Conservation (phyloP, 2,888 invertebrate species). For the Drymonia ruficornis region DNA sequence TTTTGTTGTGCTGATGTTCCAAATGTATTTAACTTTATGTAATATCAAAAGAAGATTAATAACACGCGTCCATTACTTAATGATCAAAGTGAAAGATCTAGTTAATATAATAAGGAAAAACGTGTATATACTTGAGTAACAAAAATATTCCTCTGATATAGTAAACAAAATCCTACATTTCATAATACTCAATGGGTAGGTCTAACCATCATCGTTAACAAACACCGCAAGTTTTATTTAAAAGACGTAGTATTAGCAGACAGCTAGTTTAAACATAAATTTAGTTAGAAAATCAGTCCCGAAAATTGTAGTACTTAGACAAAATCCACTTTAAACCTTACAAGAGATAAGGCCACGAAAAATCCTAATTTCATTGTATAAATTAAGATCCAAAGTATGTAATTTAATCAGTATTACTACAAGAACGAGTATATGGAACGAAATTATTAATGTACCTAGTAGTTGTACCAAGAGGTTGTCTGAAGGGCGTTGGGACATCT, state of each 20-base stretch:
- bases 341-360: background rate
- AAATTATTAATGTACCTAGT: constrained; percentile 19
- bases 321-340: background rate
- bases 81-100: too few species aligned
- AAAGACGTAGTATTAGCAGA: background rate
- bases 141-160: too few species aligned
- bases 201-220: too few species aligned
- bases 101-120: too few species aligned
- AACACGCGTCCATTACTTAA: too few species aligned
- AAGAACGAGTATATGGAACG: constrained; percentile 14
- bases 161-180: background rate
- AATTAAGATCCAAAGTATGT: constrained; percentile 16
- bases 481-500: constrained; percentile 29
- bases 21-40: too few species aligned
- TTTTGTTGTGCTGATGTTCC: background rate
- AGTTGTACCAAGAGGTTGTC: constrained; percentile 30
- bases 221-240: too few species aligned
- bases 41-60: too few species aligned
- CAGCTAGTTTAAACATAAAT: background rate
- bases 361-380: constrained; percentile 8
- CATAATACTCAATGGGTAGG: background rate
- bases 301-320: background rate
- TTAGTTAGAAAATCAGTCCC: background rate
- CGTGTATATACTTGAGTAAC: too few species aligned
- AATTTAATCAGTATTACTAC: constrained; percentile 22